Percentiles rank a stretch among this genome's conserved stretches.
These are phyloP conservation scores for Leptinotarsa texana DNA, from an alignment of 1,140 invertebrate species.

Conservation along the genomic window DNA sequence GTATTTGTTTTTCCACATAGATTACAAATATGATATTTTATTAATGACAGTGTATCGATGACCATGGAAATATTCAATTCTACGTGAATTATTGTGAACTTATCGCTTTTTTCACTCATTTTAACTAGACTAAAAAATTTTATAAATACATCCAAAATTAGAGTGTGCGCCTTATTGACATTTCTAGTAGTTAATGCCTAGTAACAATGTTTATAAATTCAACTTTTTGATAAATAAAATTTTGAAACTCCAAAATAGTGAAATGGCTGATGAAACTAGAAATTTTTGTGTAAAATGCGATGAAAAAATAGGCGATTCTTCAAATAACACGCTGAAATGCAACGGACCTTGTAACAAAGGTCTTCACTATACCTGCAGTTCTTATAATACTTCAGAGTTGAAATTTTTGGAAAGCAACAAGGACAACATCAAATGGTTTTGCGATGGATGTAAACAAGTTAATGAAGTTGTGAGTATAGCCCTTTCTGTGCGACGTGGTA, in stretches of 20 bases:
- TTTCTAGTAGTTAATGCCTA: background rate
- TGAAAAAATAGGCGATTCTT: constrained; percentile 27
- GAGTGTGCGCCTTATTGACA: too few relatives aligned
- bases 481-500: too few relatives aligned
- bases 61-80: too few relatives aligned
- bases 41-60: too few relatives aligned
- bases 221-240: constrained; percentile 16
- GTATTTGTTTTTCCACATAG: too few relatives aligned
- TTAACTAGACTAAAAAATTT: too few relatives aligned
- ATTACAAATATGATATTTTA: too few relatives aligned
- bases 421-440: constrained; percentile 40
- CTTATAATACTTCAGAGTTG: constrained; percentile 35
- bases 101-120: too few relatives aligned
- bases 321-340: constrained; percentile 34
- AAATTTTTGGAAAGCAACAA: constrained; percentile 37
- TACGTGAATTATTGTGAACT: too few relatives aligned
- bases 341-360: constrained; percentile 37
- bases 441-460: constrained; percentile 25
- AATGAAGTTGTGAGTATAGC: background rate
- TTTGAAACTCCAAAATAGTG: constrained; percentile 10
- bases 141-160: too few relatives aligned
- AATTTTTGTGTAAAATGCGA: constrained; percentile 45
- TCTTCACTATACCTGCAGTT: constrained; percentile 38
- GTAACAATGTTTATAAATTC: background rate
- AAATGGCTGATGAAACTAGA: constrained; percentile 34